phyloP scores from a whole-genome alignment of 2,113 vertebrate genomes.

The Promerops cafer region DNA sequence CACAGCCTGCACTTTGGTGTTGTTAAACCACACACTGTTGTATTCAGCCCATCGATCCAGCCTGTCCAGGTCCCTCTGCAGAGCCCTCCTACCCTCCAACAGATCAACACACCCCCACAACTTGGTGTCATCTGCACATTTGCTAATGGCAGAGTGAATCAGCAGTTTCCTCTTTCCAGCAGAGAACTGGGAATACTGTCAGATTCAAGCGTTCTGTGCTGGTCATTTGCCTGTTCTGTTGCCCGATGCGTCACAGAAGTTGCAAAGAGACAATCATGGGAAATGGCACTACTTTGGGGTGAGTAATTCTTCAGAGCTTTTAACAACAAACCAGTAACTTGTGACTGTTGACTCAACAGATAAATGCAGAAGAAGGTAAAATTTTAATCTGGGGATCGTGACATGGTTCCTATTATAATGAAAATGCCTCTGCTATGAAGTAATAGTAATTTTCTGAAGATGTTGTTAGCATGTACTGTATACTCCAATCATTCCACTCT shows the following conservation, averaged over 20 bases:
- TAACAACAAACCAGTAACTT: neutral
- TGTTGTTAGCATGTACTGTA: neutral
- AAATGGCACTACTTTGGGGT: neutral
- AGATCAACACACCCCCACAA: neutral
- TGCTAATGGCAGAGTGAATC: neutral
- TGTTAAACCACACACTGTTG: neutral
- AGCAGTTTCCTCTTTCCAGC: neutral
- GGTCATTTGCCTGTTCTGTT: neutral
- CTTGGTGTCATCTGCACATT: neutral
- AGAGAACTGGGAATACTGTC: neutral
- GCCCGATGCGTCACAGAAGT: neutral
- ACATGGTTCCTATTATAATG: neutral
- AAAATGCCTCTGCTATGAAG: neutral
- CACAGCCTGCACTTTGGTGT: too few species aligned
- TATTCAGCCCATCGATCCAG: neutral
- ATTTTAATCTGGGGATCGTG: neutral
- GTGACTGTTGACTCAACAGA: neutral
- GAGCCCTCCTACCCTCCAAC: neutral
- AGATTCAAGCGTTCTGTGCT: neutral
- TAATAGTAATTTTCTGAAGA: neutral
- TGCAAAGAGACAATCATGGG: neutral
- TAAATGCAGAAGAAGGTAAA: neutral
- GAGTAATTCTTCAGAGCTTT: neutral
- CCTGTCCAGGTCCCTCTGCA: neutral
- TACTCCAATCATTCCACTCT: neutral